These are phyloP conservation scores for Brachyalestes nurse DNA, from an alignment of 2,797 vertebrate genomes.

Conservation along the genomic window DNA sequence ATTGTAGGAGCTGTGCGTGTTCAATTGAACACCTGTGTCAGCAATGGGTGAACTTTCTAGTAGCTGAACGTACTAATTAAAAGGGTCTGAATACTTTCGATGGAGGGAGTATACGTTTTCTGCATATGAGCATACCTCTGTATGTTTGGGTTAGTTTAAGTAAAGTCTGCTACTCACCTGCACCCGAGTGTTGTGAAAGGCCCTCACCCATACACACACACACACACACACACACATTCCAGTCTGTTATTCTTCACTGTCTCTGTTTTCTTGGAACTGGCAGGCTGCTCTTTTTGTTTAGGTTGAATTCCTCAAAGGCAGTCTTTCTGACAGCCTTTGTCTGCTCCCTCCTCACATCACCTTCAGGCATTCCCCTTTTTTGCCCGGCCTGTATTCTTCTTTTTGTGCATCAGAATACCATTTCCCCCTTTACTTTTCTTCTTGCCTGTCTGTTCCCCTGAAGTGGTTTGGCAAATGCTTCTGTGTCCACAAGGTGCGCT, in stretches of 20 bases:
- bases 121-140: conserved; percentile 50
- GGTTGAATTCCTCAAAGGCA: conserved; percentile 26
- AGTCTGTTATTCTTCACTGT: conserved; percentile 38
- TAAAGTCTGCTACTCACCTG: conserved; percentile 66
- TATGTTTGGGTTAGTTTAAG: conserved; percentile 64
- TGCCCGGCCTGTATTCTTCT: not conserved
- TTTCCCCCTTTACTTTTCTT: not conserved
- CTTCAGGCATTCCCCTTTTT: conserved; percentile 1
- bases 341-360: not conserved
- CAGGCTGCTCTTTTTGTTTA: conserved; percentile 22
- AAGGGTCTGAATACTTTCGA: not conserved
- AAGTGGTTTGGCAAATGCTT: not conserved
- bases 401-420: not conserved
- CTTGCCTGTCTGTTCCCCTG: not conserved
- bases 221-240: conserved; percentile 28
- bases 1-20: no score
- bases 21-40: no score
- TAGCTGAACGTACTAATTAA: no score
- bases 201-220: conserved; percentile 19
- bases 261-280: conserved; percentile 39
- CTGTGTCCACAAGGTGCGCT: not conserved
- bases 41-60: no score
- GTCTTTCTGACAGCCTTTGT: conserved; percentile 7
- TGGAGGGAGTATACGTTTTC: conserved; percentile 44
- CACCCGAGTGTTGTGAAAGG: conserved; percentile 33